Base-by-base conservation (phyloP, 1,140 invertebrate genomes). In the Drosophila willistoni region DNA sequence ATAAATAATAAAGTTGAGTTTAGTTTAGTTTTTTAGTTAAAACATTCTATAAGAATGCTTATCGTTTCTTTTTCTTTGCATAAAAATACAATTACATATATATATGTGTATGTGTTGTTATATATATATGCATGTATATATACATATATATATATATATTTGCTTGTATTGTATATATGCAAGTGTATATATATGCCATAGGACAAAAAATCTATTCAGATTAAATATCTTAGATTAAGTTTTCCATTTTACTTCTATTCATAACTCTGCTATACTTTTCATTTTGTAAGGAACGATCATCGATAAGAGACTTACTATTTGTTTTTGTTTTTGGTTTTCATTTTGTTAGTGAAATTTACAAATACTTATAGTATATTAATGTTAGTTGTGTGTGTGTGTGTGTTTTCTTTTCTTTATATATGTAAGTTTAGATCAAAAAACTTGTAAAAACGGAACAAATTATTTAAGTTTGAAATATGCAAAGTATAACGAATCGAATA, bases 241-340 rank as follows among this genome's bases (percentile, higher is more conserved):
- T 25, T 33, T 56, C 13, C 14, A 19, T 56, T 55, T 54, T 19
- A 7, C 5, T 44, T 47, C 10, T 3, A 9, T 51, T 19, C 44
- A 2, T 51, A 3, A 22, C 44, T 51, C 44, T 1, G 44, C 44
- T 10, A 22, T 51, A 10, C 44, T 51, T 51, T 59, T 59, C 56
- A 59, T 90, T 81, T 51, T 51, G 44, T 84, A 89, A 89, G 84
- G 84, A 89, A 89, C 84, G 84, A 89, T 89, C 85, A 90, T 89
- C 84, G 84, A 89, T 89, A 89, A 89, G 84, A 89, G 84, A 89
- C 85, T 89, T 90, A 68, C 56, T 59, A 89, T 77, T 84, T 81
- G 68, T 9, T 39, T 39, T 72, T 74, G 1, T 90, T 73, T 81
- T 25, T 25, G 22, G 22, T 25, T 25, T 25, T 25, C 22, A 89